Evolutionary conservation across 2,113 vertebrate genomes (phyloP), one percentile per base, ranked within the genome.

Genomic region (Aspiorhynchus laticeps): DNA sequence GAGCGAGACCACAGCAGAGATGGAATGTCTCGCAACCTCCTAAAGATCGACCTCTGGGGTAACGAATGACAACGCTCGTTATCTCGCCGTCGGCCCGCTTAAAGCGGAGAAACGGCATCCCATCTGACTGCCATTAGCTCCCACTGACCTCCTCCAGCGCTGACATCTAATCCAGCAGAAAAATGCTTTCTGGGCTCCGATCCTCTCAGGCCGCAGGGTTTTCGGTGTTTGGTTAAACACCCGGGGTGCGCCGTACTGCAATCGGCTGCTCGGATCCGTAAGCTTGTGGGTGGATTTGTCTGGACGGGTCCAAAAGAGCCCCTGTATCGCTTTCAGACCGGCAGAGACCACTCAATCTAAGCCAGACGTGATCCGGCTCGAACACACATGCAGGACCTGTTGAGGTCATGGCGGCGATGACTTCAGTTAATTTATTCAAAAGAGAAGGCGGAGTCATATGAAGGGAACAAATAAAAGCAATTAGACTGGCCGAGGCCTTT

Each of bases 61-160:
- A 90, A 91, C 84, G 80, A 89, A 91, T 90, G 90, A 89, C 90
- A 87, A 59, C 73, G 80, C 89, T 90, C 36, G 87, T 91, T 91
- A 92, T 91, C 88, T 78, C 61, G 48, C 78, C 73, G 88, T 90
- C 17, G 46, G 31, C 71, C 28, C 73, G 48, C 78, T 83, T 17
- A 82, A 85, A 88, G 26, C n/a, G 65, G 76, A 67, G 85, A 69
- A 71, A 83, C 78, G 78, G 88, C 84, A 83, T 88, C 71, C 71
- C 91, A 91, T 89, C 88, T 91, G 90, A 91, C 85, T 82, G 87
- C 76, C 88, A 87, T 92, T 90, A 90, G 73, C 85, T 61, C 84
- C 67, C 74, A 78, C 61, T 86, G 75, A 86, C 86, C 86, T 90
- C 89, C 79, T 84, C 59, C 77, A 33, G 86, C 3, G 63, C 76